Base-by-base conservation (phyloP, 2,797 vertebrate genomes). In the Coracias cyanogaster region DNA sequence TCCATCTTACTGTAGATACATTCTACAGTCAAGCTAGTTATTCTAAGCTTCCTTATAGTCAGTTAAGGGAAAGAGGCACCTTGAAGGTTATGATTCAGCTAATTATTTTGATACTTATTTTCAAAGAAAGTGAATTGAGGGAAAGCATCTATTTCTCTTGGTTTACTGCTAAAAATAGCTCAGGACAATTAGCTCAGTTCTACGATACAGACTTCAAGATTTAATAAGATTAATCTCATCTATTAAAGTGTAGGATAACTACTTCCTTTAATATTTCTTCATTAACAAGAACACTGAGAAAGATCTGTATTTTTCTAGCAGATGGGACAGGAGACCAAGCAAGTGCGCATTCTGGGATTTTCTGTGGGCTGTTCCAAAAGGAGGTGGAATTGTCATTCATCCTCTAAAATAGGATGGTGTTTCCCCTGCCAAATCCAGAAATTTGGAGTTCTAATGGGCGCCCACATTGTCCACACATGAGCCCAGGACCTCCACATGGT, bases 381-480 rank as follows among this genome's bases (percentile, higher is more conserved):
- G 20, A 64, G 19, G 7, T 49, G 6, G 37, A 73, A 67, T 71
- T 83, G 37, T 43, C 41, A 19, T 80, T 84, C 31, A 15, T 35
- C 37, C 21, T 74, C n/a, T 78, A 43, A 89, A 70, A 41, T 3
- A 72, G 9, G 15, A 41, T 25, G 7, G 26, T 46, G 26, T 26
- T 14, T 6, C 19, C 25, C 9, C 67, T 3, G 9, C 15, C 49
- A 86, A 83, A 58, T 3, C 17, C 65, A 78, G n/a, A 66, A 62
- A 57, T 46, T 12, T 70, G 51, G 55, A 74, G 16, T 51, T 67
- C n/a, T 83, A 37, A 41, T 69, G 66, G 37, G 8, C 1, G 2
- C 12, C 17, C 35, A 14, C 1, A 0, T 3, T 60, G 21, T 43
- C 52, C 51, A 21, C 24, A 20, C 1, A 0, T 5, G 22, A 31